These are phyloP conservation scores for Biston stratarius DNA, from an alignment of 2,888 invertebrate genomes.

Conservation along the genomic window DNA sequence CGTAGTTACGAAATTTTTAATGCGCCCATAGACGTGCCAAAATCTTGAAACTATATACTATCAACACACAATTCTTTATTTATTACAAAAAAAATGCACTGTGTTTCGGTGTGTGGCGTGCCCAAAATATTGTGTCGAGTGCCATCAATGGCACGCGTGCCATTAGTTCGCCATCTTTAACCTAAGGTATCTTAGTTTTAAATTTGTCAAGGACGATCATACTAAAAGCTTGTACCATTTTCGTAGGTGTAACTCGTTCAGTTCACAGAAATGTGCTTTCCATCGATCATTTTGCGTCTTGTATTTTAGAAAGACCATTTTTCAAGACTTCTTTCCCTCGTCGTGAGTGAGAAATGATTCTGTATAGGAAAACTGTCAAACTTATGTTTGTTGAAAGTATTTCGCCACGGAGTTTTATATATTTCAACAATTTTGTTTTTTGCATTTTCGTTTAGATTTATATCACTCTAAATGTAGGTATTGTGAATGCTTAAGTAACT, in stretches of 20 bases:
- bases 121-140: too few relatives aligned
- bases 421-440: neutral
- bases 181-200: too few relatives aligned
- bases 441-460: too few relatives aligned
- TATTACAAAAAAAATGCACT: too few relatives aligned
- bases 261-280: slow-evolving; percentile 1
- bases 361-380: slow-evolving; percentile 18
- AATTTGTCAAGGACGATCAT: neutral
- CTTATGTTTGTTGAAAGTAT: slow-evolving; percentile 3
- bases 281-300: slow-evolving; percentile 3
- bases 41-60: too few relatives aligned
- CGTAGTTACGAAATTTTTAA: too few relatives aligned
- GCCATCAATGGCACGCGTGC: too few relatives aligned
- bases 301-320: slow-evolving; percentile 11
- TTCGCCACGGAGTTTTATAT: slow-evolving; percentile 1
- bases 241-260: neutral
- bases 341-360: slow-evolving; percentile 16
- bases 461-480: too few relatives aligned
- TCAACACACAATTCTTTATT: too few relatives aligned
- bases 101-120: too few relatives aligned
- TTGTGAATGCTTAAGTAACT: neutral
- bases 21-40: too few relatives aligned
- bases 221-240: neutral
- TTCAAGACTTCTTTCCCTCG: neutral
- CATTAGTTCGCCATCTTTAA: too few relatives aligned